Conservation (phyloP, 2,113 vertebrate genomes). For the Eclectus roratus region DNA sequence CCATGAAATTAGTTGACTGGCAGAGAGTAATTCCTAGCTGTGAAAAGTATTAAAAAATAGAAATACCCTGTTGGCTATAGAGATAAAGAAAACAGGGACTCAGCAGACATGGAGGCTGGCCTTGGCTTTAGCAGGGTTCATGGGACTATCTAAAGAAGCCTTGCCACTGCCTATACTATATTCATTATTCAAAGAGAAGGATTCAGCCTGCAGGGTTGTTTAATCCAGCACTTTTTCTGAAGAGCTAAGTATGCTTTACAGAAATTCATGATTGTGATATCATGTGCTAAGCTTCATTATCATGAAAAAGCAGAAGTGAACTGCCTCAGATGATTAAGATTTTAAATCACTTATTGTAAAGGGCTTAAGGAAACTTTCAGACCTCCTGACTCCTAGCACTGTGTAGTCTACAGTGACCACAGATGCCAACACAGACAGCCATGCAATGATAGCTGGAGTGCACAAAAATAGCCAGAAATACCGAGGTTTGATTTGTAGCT, state of each 20-base stretch:
- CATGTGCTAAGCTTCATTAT: constrained; percentile 66
- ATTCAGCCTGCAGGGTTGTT: constrained; percentile 60
- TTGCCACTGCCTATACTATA: constrained; percentile 10
- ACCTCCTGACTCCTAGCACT: constrained; percentile 18
- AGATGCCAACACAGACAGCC: background rate
- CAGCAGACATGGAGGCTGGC: background rate
- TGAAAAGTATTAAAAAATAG: constrained; percentile 41
- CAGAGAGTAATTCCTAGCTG: constrained; percentile 14
- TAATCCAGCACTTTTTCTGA: constrained; percentile 59
- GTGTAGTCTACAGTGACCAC: background rate
- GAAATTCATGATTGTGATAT: constrained; percentile 60
- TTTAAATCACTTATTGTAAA: constrained; percentile 61
- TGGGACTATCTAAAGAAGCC: constrained; percentile 35
- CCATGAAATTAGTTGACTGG: constrained; percentile 13
- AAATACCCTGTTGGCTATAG: constrained; percentile 19
- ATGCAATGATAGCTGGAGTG: background rate
- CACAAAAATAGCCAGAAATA: background rate
- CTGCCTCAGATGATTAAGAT: constrained; percentile 59
- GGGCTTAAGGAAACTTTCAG: constrained; percentile 54
- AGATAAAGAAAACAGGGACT: constrained; percentile 31
- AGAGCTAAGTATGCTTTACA: constrained; percentile 58
- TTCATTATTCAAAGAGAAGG: constrained; percentile 43
- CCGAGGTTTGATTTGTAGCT: background rate
- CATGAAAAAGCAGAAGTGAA: constrained; percentile 59
- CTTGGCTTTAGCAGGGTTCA: background rate